phyloP scores from a whole-genome alignment of 2,888 invertebrate genomes.

The Drosophila ustulata region DNA sequence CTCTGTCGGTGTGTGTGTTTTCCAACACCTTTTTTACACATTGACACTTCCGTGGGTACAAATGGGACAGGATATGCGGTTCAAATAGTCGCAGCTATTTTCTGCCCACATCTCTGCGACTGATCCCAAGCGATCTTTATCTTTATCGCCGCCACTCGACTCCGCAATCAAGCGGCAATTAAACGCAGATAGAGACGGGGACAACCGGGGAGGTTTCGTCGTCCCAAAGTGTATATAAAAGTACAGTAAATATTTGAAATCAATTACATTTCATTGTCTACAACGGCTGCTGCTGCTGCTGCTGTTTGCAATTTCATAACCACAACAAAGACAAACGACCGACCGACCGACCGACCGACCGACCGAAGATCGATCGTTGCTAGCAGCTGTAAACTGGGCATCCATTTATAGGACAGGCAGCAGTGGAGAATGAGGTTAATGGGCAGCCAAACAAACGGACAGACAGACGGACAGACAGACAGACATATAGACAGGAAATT shows the following conservation, averaged over 20 bases:
- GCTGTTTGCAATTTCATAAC: constrained; percentile 72
- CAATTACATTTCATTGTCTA: constrained; percentile 70
- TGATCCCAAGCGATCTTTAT: constrained; percentile 48
- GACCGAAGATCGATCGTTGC: background rate
- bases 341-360: background rate
- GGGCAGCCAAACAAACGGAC: constrained; percentile 18
- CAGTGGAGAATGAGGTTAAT: constrained; percentile 32
- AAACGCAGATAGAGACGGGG: constrained; percentile 34
- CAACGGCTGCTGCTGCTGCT: constrained; percentile 26
- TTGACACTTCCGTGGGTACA: constrained; percentile 70
- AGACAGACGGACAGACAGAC: constrained; percentile 7
- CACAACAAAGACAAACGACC: constrained; percentile 62
- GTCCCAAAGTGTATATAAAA: constrained; percentile 49
- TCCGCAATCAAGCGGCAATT: constrained; percentile 75
- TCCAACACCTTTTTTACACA: constrained; percentile 76
- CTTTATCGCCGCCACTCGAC: constrained; percentile 47
- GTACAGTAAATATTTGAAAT: constrained; percentile 74
- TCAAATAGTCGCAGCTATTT: constrained; percentile 13
- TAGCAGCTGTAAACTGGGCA: constrained; percentile 13
- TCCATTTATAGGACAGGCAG: constrained; percentile 38
- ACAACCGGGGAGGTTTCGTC: constrained; percentile 13
- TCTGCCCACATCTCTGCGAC: constrained; percentile 46
- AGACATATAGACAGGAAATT: constrained; percentile 19
- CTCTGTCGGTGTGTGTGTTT: constrained; percentile 53
- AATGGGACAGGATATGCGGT: constrained; percentile 44